Evolutionary conservation across 2,888 invertebrate species (phyloP), one percentile per base, ranked within the genome.

Genomic region (Drosophila siamana): DNA sequence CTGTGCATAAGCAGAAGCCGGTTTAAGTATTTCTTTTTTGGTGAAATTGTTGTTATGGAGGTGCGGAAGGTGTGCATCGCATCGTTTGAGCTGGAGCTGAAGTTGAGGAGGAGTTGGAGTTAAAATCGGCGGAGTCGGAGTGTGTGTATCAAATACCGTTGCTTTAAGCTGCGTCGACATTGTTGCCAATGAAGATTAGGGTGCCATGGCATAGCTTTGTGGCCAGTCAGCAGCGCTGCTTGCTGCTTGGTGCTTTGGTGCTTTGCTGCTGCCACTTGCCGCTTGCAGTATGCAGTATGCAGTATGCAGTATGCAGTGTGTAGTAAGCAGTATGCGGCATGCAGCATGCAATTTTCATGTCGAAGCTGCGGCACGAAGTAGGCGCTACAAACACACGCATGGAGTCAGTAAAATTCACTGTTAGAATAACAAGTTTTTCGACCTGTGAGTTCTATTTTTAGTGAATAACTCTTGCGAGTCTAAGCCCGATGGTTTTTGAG

Each of bases 381-480:
- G 67, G 67, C 62, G 62, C 60, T 69, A 50, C 48, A 60, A 33
- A 61, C 16, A 71, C 36, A 47, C 22, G 46, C 30, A 56, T 38
- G 30, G 28, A 36, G 55, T 36, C 15, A 8, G 44, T 55, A 24
- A 46, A 78, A 74, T 80, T 63, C 67, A 80, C 81, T 68, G 81
- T 80, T 80, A 80, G 78, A 78, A 75, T 71, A 80, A 81, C 75
- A 78, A 80, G 80, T 80, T 80, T 71, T 51, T 72, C 76, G 77
- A 68, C 74, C 77, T 66, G 61, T 62, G 57, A 68, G 73, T 80
- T 80, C 66, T 67, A 71, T 79, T 78, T 74, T 86, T 64, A 76
- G 76, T 72, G 66, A 56, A 65, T 59, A 19, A 19, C 38, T n/a
- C 52, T 52, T 40, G 7, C 9, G 15, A 15, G 40, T 9, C 24